These are phyloP conservation scores for Falco novaeseelandiae DNA, from an alignment of 2,797 vertebrate species.

Conservation along the genomic window DNA sequence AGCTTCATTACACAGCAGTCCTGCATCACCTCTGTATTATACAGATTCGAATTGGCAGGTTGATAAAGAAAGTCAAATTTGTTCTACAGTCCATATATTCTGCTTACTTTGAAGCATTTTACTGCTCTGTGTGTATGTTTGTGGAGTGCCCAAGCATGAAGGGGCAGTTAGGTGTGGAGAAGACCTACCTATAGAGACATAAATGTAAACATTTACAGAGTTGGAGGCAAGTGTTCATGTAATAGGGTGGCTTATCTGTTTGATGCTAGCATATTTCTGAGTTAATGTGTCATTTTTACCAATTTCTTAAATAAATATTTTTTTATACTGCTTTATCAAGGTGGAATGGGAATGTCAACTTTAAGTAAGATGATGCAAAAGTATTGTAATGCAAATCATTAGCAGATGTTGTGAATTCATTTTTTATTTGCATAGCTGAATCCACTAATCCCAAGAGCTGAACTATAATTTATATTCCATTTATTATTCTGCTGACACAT, in stretches of 20 bases:
- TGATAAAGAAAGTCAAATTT: neutral
- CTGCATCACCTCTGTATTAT: neutral
- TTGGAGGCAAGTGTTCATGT: neutral
- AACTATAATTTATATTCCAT: conserved; percentile 41
- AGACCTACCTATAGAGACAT: neutral
- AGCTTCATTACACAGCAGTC: neutral
- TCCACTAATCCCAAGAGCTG: conserved; percentile 33
- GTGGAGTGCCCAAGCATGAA: neutral
- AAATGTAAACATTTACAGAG: neutral
- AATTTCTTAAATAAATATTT: conserved; percentile 6
- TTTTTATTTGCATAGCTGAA: conserved; percentile 30
- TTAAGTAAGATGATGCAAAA: conserved; percentile 11
- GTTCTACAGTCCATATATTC: neutral
- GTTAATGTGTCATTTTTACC: neutral
- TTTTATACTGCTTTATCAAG: neutral
- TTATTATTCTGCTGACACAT: conserved; percentile 15
- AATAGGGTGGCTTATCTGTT: neutral
- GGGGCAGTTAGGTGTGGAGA: neutral
- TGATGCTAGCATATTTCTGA: neutral
- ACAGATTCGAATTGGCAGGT: neutral
- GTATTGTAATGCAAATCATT: conserved; percentile 49
- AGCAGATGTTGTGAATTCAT: conserved; percentile 49
- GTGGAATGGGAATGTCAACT: neutral
- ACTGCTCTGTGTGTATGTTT: neutral
- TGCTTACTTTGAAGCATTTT: neutral